Evolutionary conservation across 92 coral and sea anemone species (phyloP).

Genomic region (Ricordea florida): DNA sequence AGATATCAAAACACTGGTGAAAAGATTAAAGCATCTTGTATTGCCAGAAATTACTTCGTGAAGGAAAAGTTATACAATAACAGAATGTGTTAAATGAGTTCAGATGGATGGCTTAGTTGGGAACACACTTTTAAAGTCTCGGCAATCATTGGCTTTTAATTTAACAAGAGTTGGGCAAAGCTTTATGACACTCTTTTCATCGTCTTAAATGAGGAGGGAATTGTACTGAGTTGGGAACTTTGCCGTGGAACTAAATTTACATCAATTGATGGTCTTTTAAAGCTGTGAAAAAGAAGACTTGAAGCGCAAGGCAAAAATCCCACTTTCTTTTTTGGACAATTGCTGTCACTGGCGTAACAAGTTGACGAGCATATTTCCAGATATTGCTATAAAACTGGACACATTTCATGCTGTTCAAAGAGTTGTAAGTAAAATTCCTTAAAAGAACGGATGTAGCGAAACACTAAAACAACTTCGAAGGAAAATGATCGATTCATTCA

Average conservation of each 20-base stretch:
- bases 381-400: slow-evolving; percentile 30
- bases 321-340: slow-evolving; percentile 1
- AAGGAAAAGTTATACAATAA: slow-evolving; percentile 50
- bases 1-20: slow-evolving; percentile 40
- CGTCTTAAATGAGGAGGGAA: slow-evolving; percentile 27
- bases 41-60: slow-evolving; percentile 33
- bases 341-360: slow-evolving; percentile 8
- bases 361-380: slow-evolving; percentile 11
- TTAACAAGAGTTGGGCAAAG: slow-evolving; percentile 66
- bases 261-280: neutral
- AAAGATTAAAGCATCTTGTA: slow-evolving; percentile 51
- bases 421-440: slow-evolving; percentile 10
- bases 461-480: slow-evolving; percentile 16
- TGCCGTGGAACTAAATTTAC: slow-evolving; percentile 37
- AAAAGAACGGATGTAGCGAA: slow-evolving; percentile 32
- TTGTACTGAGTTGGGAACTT: slow-evolving; percentile 59
- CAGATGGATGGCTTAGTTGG: slow-evolving; percentile 48
- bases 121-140: slow-evolving; percentile 53
- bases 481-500: slow-evolving; percentile 22
- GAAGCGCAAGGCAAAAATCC: neutral
- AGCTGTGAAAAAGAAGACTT: neutral
- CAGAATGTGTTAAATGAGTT: slow-evolving; percentile 58
- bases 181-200: slow-evolving; percentile 63
- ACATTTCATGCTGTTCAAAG: slow-evolving; percentile 13
- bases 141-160: slow-evolving; percentile 62